phyloP scores from a whole-genome alignment of 2,113 vertebrate species.

The Limanda limanda region DNA sequence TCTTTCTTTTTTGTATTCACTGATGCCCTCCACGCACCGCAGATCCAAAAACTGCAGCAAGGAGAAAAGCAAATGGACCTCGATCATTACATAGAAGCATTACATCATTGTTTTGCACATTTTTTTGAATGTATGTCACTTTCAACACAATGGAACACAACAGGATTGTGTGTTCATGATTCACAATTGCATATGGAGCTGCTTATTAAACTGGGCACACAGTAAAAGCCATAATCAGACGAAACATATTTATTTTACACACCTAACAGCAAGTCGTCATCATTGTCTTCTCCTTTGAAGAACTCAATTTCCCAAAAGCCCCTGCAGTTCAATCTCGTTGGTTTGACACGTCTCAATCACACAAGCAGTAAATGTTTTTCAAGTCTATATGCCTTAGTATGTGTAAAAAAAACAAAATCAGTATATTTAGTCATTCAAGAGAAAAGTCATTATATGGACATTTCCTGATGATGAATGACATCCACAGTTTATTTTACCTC shows the following conservation, averaged over 20 bases:
- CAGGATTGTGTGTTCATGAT: not conserved
- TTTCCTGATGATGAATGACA: constrained; percentile 33
- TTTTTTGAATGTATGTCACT: not conserved
- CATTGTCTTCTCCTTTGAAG: not conserved
- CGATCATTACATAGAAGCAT: not conserved
- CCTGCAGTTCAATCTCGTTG: constrained; percentile 12
- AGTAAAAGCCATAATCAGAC: constrained; percentile 47
- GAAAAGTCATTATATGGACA: constrained; percentile 19
- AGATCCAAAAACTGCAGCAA: not conserved
- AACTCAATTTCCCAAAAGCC: constrained; percentile 5
- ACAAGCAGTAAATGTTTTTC: constrained; percentile 6
- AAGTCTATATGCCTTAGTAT: constrained; percentile 24
- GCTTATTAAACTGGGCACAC: constrained; percentile 25
- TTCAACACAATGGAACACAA: not conserved
- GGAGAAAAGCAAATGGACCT: constrained; percentile 4
- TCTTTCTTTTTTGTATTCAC: not conserved
- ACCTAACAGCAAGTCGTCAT: not conserved
- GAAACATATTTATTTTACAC: constrained; percentile 20
- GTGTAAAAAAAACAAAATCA: constrained; percentile 30
- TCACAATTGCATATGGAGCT: constrained; percentile 1
- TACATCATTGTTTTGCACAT: not conserved
- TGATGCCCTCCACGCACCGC: not conserved
- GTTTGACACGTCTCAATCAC: constrained; percentile 5
- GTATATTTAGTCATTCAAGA: constrained; percentile 37
- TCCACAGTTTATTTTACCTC: constrained; percentile 48